Conservation (phyloP, 2,888 invertebrate genomes). For the Drosophila meridionalis region DNA sequence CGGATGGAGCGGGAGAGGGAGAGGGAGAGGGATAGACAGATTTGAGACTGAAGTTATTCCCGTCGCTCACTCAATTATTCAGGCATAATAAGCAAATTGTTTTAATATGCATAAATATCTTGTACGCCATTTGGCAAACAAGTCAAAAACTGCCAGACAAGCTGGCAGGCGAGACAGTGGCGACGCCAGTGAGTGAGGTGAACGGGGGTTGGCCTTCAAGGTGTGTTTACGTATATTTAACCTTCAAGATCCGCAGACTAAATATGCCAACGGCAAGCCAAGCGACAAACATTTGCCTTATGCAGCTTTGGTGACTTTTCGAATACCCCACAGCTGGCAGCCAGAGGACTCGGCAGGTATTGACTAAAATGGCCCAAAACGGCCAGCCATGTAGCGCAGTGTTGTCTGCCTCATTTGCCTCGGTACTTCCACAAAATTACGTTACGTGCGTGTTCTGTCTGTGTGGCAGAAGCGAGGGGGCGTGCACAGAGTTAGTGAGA, state of each 20-base stretch:
- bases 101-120: constrained; percentile 81
- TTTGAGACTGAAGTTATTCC: constrained; percentile 25
- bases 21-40: neutral
- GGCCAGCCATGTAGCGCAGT: constrained; percentile 46
- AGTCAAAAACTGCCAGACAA: constrained; percentile 70
- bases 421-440: constrained; percentile 57
- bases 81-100: constrained; percentile 81
- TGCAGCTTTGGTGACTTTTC: constrained; percentile 17
- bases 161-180: constrained; percentile 40
- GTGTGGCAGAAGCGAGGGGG: constrained; percentile 16
- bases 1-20: neutral
- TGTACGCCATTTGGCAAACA: constrained; percentile 81
- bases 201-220: constrained; percentile 54
- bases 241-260: constrained; percentile 76
- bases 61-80: constrained; percentile 73
- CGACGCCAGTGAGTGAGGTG: neutral
- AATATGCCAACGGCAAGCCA: constrained; percentile 66
- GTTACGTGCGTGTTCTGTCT: constrained; percentile 31
- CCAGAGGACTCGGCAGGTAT: neutral
- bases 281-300: constrained; percentile 52
- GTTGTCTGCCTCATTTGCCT: constrained; percentile 52
- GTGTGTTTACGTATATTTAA: constrained; percentile 78
- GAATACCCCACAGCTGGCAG: constrained; percentile 45
- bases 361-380: neutral
- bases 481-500: constrained; percentile 15